Conservation (phyloP, 2,113 vertebrate species). For the Forbesichthys agassizii region DNA sequence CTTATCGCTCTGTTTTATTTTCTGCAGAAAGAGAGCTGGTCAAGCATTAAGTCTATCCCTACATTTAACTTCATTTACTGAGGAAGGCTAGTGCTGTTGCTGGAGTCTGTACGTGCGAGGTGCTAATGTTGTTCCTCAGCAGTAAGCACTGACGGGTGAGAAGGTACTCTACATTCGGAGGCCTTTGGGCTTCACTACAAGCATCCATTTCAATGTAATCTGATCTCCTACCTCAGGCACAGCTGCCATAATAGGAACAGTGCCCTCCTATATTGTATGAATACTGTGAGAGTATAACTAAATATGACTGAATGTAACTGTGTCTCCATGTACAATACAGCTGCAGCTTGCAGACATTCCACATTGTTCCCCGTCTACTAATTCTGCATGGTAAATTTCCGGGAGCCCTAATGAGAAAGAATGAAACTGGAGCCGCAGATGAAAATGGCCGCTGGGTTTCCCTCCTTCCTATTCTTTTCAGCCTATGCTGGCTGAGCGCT, state of each 20-base stretch:
- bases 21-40: neutral
- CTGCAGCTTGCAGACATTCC: conserved; percentile 52
- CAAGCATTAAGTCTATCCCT: neutral
- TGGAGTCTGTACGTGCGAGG: neutral
- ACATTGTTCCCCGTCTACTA: conserved; percentile 55
- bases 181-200: neutral
- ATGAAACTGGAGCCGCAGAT: conserved; percentile 63
- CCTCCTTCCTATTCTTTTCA: conserved; percentile 56
- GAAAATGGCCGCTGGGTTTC: conserved; percentile 67
- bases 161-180: neutral
- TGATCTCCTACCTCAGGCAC: conserved; percentile 19
- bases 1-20: neutral
- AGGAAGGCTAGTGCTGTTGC: neutral
- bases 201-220: conserved; percentile 4
- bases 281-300: conserved; percentile 14
- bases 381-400: conserved; percentile 66
- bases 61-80: neutral
- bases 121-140: neutral
- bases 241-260: conserved; percentile 30
- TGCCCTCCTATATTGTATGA: conserved; percentile 19
- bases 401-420: conserved; percentile 63
- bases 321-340: conserved; percentile 34
- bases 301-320: conserved; percentile 35
- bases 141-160: neutral
- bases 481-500: conserved; percentile 46